Evolutionary conservation across 2,888 invertebrate genomes (phyloP).

Genomic region (Xestia rhomboidea): DNA sequence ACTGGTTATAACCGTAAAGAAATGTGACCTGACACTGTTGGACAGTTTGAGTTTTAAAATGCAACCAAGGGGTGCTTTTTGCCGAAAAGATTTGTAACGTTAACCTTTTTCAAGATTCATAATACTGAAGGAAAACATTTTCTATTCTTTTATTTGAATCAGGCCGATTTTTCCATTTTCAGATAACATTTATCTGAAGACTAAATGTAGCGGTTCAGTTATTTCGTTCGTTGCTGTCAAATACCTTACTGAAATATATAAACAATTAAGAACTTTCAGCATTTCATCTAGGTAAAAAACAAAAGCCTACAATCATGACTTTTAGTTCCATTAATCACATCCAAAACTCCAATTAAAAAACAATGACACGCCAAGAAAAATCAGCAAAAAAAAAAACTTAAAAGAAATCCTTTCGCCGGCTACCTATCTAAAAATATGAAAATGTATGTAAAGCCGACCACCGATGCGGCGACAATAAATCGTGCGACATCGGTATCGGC

Average conservation of each 20-base stretch:
- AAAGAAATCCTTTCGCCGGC: conserved; percentile 78
- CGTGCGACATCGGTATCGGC: conserved; percentile 83
- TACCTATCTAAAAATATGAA: conserved; percentile 82
- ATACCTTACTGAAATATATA: too few relatives aligned
- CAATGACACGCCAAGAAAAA: conserved; percentile 52
- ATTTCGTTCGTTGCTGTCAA: too few relatives aligned
- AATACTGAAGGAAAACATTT: neutral
- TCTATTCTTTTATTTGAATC: neutral
- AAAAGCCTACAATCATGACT: neutral
- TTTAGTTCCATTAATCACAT: conserved; percentile 48
- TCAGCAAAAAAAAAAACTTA: conserved; percentile 53
- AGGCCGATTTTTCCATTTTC: too few relatives aligned
- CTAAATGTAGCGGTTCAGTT: neutral
- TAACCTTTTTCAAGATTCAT: neutral
- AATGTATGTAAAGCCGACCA: conserved; percentile 87
- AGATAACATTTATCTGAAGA: neutral
- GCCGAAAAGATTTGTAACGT: conserved; percentile 23
- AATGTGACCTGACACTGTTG: conserved; percentile 65
- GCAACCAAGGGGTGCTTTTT: conserved; percentile 32
- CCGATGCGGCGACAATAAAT: conserved; percentile 85
- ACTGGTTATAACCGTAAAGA: conserved; percentile 70
- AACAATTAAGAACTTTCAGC: neutral
- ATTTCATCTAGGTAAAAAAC: neutral
- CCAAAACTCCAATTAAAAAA: conserved; percentile 54
- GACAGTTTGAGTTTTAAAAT: conserved; percentile 56